Evolutionary conservation across 2,113 vertebrate species (phyloP).

Genomic region (Oryzias javanicus): DNA sequence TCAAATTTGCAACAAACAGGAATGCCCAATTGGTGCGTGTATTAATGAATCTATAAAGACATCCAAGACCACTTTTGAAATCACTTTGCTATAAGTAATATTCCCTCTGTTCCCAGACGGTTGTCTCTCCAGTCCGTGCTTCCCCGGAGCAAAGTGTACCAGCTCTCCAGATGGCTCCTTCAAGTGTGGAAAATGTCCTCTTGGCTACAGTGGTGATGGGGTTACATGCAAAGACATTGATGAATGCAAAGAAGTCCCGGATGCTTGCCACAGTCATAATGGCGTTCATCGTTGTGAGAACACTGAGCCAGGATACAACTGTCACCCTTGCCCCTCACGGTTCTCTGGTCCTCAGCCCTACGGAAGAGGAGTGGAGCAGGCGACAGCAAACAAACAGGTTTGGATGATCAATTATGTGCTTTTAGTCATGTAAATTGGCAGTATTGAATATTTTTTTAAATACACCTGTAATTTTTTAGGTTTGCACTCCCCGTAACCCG

Average conservation of each 20-base stretch:
- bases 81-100: background rate
- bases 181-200: slow-evolving; percentile 89
- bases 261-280: slow-evolving; percentile 87
- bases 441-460: slow-evolving; percentile 18
- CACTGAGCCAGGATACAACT: slow-evolving; percentile 95
- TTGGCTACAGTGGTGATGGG: slow-evolving; percentile 89
- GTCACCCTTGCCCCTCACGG: slow-evolving; percentile 88
- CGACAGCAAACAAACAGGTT: slow-evolving; percentile 92
- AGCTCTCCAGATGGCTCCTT: slow-evolving; percentile 93
- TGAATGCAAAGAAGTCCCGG: slow-evolving; percentile 91
- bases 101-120: slow-evolving; percentile 79
- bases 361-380: slow-evolving; percentile 86
- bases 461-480: slow-evolving; percentile 73
- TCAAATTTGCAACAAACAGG: slow-evolving; percentile 85
- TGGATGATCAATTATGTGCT: slow-evolving; percentile 10
- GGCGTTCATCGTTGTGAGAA: slow-evolving; percentile 93
- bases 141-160: slow-evolving; percentile 84
- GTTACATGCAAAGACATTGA: slow-evolving; percentile 89
- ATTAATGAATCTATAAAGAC: background rate
- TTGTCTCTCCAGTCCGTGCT: slow-evolving; percentile 96
- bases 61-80: background rate
- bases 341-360: slow-evolving; percentile 92
- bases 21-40: slow-evolving; percentile 74
- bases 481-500: slow-evolving; percentile 92
- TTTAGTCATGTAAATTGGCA: background rate